Evolutionary conservation across 2,888 invertebrate genomes (phyloP).

Genomic region (Conistra vaccinii): DNA sequence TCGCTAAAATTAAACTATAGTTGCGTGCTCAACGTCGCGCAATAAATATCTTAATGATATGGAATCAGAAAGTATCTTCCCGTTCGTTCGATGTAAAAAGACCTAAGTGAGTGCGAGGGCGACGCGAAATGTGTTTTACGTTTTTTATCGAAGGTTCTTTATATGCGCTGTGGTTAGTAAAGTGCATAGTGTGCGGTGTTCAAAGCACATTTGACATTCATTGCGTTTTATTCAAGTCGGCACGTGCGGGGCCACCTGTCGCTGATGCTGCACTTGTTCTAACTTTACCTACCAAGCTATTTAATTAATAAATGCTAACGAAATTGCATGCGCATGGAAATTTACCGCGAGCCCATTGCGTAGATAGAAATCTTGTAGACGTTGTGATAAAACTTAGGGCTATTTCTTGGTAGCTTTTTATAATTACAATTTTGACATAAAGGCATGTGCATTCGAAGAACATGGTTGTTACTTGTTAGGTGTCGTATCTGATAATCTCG

Average conservation of each 20-base stretch:
- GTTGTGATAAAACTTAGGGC: slow-evolving; percentile 8
- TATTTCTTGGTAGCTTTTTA: slow-evolving; percentile 20
- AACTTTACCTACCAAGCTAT: slow-evolving; percentile 55
- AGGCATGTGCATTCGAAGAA: slow-evolving; percentile 1
- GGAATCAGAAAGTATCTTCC: slow-evolving; percentile 90
- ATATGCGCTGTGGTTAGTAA: slow-evolving; percentile 52
- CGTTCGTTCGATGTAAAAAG: slow-evolving; percentile 70
- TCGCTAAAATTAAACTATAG: slow-evolving; percentile 81
- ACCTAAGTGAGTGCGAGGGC: slow-evolving; percentile 70
- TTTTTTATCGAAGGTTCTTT: slow-evolving; percentile 72
- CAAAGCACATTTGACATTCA: slow-evolving; percentile 88
- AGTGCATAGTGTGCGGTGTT: slow-evolving; percentile 67
- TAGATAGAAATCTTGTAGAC: slow-evolving; percentile 17
- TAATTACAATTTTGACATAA: slow-evolving; percentile 5
- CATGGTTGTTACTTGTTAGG: slow-evolving; percentile 12
- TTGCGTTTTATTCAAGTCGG: slow-evolving; percentile 88
- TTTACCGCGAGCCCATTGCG: neutral
- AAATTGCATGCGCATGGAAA: slow-evolving; percentile 57
- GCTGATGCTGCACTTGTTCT: slow-evolving; percentile 84
- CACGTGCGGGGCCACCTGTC: slow-evolving; percentile 90
- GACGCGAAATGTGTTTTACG: slow-evolving; percentile 74
- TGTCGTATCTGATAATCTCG: slow-evolving; percentile 35
- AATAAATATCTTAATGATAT: slow-evolving; percentile 90
- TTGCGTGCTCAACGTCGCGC: slow-evolving; percentile 72
- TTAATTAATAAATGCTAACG: slow-evolving; percentile 67